A percentile compares a stretch with the other conserved stretches of the same genome.
These are phyloP conservation scores for Lithophane socia DNA, from an alignment of 2,888 invertebrate genomes.

Conservation along the genomic window DNA sequence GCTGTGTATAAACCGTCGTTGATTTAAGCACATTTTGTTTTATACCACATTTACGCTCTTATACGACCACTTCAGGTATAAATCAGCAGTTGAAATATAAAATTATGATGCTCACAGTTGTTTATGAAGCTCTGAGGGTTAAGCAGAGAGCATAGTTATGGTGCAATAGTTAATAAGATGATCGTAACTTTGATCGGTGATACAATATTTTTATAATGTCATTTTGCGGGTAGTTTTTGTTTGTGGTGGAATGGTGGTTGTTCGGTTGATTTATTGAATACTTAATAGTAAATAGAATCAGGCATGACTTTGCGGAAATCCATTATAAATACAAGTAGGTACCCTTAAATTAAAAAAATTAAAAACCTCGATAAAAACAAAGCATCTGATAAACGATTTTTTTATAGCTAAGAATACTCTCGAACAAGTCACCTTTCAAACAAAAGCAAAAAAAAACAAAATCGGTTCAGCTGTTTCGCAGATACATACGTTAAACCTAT, in stretches of 20 bases:
- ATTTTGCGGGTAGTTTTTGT: slow-evolving; percentile 42
- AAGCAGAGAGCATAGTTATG: slow-evolving; percentile 37
- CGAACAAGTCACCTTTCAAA: no score
- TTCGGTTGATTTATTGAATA: no score
- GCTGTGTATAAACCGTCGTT: slow-evolving; percentile 54
- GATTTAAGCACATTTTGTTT: slow-evolving; percentile 58
- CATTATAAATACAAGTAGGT: no score
- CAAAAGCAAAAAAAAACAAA: no score
- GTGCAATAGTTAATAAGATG: slow-evolving; percentile 22
- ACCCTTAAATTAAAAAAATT: no score
- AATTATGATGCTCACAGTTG: slow-evolving; percentile 53
- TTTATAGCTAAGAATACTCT: no score
- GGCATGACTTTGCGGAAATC: no score
- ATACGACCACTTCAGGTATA: slow-evolving; percentile 48
- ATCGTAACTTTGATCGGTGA: slow-evolving; percentile 34
- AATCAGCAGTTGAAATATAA: slow-evolving; percentile 51
- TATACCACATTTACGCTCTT: slow-evolving; percentile 42
- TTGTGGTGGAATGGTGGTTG: not conserved
- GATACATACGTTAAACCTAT: no score
- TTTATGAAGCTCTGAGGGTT: slow-evolving; percentile 46
- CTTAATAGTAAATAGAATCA: no score
- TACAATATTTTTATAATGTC: slow-evolving; percentile 48
- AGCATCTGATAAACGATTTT: no score
- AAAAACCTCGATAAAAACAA: no score
- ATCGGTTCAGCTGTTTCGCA: no score